Evolutionary conservation across 2,113 vertebrate genomes (phyloP).

Genomic region (Patagioenas fasciata): DNA sequence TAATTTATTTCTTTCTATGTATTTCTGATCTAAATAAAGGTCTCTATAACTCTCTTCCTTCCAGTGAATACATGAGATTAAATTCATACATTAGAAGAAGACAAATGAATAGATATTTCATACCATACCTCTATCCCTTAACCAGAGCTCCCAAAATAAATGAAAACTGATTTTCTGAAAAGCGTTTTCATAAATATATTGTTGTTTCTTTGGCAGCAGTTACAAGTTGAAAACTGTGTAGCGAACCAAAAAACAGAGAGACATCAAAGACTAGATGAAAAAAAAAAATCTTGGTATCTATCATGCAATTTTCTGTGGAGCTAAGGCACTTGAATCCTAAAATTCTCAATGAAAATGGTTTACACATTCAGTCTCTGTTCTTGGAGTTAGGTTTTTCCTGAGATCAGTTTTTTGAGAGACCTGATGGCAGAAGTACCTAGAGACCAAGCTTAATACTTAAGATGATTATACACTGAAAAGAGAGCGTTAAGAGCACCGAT

Average conservation of each 20-base stretch:
- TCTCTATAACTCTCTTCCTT: neutral
- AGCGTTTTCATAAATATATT: neutral
- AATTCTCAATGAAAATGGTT: neutral
- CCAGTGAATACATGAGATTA: neutral
- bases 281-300: neutral
- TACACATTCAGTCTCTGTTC: neutral
- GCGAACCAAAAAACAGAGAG: neutral
- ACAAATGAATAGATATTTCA: neutral
- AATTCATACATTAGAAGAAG: neutral
- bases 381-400: neutral
- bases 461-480: rapidly evolving
- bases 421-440: neutral
- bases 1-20: neutral
- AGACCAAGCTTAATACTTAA: neutral
- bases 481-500: neutral
- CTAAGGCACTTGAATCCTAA: neutral
- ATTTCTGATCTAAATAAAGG: neutral
- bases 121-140: neutral
- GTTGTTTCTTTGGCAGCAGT: neutral
- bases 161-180: neutral
- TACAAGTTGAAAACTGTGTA: neutral
- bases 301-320: neutral
- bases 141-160: neutral
- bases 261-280: neutral
- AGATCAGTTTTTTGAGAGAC: neutral